Evolutionary conservation across 1,140 invertebrate genomes (phyloP).

Genomic region (Gryon sp.): DNA sequence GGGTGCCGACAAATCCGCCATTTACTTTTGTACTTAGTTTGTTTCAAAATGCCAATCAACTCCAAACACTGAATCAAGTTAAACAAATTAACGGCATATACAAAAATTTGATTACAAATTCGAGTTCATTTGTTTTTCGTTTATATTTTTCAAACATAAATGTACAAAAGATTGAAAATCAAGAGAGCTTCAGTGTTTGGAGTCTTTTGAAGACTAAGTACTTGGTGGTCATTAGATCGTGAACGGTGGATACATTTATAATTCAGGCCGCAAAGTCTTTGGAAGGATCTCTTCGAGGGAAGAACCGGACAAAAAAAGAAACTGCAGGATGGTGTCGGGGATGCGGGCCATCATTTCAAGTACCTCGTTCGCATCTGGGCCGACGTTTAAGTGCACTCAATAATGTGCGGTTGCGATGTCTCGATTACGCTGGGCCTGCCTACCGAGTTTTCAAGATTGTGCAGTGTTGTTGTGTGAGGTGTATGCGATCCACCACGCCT

Average conservation of each 20-base stretch:
- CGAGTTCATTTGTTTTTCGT: too few species aligned
- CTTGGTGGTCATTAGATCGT: too few species aligned
- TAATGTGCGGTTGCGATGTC: constrained; percentile 91
- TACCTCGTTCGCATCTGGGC: constrained; percentile 23
- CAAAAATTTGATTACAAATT: too few species aligned
- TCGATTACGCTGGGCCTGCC: constrained; percentile 89
- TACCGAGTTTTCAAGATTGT: constrained; percentile 83
- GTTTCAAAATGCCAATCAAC: too few species aligned
- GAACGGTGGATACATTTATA: too few species aligned
- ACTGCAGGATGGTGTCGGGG: constrained; percentile 1
- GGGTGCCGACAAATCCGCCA: constrained; percentile 78
- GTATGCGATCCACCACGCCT: constrained; percentile 74
- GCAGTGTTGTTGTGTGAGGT: constrained; percentile 77
- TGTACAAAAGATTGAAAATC: constrained; percentile 43
- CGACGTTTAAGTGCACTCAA: constrained; percentile 88
- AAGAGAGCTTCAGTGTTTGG: too few species aligned
- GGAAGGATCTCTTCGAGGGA: constrained; percentile 31
- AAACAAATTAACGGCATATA: too few species aligned
- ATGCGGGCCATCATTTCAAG: constrained; percentile 31
- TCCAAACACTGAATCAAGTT: too few species aligned
- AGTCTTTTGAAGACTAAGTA: too few species aligned
- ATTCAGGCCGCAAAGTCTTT: too few species aligned
- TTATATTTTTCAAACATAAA: constrained; percentile 48
- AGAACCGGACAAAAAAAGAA: constrained; percentile 26
- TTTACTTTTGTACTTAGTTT: too few species aligned